phyloP scores from a whole-genome alignment of 1,140 invertebrate species.

The Dufourea novaeangliae region DNA sequence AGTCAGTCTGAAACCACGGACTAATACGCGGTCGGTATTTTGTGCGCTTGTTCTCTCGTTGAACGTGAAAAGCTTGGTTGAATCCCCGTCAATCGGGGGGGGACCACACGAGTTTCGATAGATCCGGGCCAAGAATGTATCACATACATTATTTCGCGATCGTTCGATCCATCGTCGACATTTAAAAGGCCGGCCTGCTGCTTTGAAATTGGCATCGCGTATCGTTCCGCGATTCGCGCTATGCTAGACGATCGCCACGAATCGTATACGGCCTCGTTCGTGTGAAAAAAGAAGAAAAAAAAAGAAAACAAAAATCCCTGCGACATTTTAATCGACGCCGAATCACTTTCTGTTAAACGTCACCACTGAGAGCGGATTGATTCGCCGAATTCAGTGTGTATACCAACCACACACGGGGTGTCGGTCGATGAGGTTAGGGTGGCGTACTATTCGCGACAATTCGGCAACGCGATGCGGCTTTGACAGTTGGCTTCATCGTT shows the following conservation, averaged over 20 bases:
- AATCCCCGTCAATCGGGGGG: too few species aligned
- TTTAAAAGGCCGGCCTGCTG: too few species aligned
- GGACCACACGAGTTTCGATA: too few species aligned
- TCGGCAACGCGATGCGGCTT: conserved; percentile 31
- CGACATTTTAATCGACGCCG: background rate
- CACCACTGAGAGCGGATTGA: background rate
- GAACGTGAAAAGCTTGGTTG: too few species aligned
- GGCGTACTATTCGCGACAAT: conserved; percentile 36
- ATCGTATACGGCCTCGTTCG: conserved; percentile 4
- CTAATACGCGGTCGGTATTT: conserved; percentile 8
- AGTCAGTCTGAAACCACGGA: conserved; percentile 51
- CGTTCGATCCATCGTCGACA: background rate
- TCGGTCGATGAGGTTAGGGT: conserved; percentile 48
- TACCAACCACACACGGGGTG: background rate
- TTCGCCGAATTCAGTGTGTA: background rate
- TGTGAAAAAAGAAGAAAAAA: background rate
- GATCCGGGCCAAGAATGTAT: background rate
- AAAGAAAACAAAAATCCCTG: conserved; percentile 21
- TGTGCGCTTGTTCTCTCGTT: background rate
- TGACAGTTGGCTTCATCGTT: conserved; percentile 25
- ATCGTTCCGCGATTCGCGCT: background rate
- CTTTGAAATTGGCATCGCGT: too few species aligned
- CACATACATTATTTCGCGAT: background rate
- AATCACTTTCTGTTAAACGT: too few species aligned
- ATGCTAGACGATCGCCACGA: conserved; percentile 7